These are phyloP conservation scores for Parapristionchus giblindavisi DNA, from an alignment of 2,888 invertebrate genomes.

Conservation along the genomic window DNA sequence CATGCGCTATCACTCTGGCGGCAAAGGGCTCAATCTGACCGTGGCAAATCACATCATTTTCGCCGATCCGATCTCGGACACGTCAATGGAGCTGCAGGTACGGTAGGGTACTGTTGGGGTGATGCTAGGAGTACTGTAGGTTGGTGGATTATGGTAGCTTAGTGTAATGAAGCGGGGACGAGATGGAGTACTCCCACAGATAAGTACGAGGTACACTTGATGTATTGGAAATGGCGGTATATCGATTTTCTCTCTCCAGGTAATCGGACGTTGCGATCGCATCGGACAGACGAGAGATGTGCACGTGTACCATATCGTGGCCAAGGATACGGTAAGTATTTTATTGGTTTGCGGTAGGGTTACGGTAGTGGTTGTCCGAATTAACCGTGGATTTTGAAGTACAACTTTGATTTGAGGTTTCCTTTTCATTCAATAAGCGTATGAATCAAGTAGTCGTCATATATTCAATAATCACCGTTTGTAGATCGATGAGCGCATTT, in stretches of 20 bases:
- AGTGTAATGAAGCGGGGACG: not conserved
- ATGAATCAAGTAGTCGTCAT: too few relatives aligned
- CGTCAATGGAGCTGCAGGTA: constrained; percentile 76
- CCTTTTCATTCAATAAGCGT: too few relatives aligned
- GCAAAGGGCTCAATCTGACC: constrained; percentile 82
- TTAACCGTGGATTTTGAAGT: too few relatives aligned
- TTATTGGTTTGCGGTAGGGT: too few relatives aligned
- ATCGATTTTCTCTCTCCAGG: constrained; percentile 74
- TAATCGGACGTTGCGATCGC: constrained; percentile 82
- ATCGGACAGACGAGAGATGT: constrained; percentile 82
- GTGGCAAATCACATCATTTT: constrained; percentile 83
- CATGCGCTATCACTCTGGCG: constrained; percentile 79
- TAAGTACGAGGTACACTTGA: too few relatives aligned
- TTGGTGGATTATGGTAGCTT: not conserved
- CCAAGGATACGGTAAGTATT: constrained; percentile 74
- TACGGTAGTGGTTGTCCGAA: too few relatives aligned
- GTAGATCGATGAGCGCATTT: too few relatives aligned
- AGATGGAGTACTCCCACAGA: too few relatives aligned
- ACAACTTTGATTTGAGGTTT: too few relatives aligned
- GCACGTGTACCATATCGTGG: constrained; percentile 79
- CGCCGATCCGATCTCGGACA: constrained; percentile 81
- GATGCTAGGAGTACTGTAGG: not conserved
- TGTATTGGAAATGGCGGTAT: too few relatives aligned
- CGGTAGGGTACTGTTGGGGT: not conserved
- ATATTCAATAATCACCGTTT: too few relatives aligned